Percentiles rank a stretch among this genome's conserved stretches.
phyloP scores from a whole-genome alignment of 2,113 vertebrate species.

The Machaerirhynchus nigripectus region DNA sequence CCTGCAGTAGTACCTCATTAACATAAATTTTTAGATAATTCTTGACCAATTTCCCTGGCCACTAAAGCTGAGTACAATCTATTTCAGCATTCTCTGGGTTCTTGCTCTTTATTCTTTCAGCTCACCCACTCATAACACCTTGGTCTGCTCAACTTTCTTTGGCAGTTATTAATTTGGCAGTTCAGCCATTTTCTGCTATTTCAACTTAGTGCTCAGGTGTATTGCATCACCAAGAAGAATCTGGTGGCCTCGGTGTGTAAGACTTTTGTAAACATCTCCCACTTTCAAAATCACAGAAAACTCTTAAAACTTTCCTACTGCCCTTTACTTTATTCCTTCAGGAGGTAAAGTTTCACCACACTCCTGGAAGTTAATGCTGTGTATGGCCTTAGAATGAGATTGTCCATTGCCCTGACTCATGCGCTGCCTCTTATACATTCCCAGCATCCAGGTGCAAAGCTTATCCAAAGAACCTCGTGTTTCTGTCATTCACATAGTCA shows the following conservation, averaged over 20 bases:
- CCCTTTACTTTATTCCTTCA: not conserved
- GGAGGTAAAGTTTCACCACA: not conserved
- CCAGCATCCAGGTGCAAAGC: not conserved
- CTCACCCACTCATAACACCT: not conserved
- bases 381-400: not conserved
- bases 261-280: not conserved
- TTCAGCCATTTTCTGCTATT: not conserved
- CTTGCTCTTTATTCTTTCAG: not conserved
- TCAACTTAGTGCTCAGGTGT: not conserved
- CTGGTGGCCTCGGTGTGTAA: fast-evolving
- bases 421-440: not conserved
- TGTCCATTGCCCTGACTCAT: not conserved
- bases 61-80: not conserved
- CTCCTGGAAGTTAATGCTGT: not conserved
- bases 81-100: not conserved
- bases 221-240: not conserved
- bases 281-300: not conserved
- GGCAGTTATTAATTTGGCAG: not conserved
- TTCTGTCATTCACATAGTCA: not conserved
- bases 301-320: not conserved
- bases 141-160: not conserved
- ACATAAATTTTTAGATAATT: not conserved
- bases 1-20: not conserved
- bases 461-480: not conserved
- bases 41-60: not conserved